Evolutionary conservation across 2,797 vertebrate species (phyloP).

Genomic region (Acrocephalus scirpaceus): DNA sequence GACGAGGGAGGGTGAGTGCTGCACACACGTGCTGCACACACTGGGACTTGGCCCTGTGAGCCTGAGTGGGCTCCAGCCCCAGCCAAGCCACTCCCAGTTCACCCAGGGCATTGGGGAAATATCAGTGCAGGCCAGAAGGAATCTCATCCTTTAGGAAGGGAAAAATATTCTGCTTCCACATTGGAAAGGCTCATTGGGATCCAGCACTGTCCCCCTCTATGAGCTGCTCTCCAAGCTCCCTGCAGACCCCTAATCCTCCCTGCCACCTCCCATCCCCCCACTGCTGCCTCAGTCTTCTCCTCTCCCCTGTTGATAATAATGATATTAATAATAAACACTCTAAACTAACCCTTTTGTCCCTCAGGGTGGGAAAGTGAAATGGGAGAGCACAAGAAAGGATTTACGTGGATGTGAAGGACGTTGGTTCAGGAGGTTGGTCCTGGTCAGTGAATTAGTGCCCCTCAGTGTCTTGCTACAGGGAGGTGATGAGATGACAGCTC

Average conservation of each 20-base stretch:
- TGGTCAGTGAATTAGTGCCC: neutral
- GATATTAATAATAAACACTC: neutral
- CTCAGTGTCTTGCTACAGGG: neutral
- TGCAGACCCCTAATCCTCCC: neutral
- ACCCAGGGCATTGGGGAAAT: neutral
- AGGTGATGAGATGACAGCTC: neutral
- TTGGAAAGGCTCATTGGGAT: neutral
- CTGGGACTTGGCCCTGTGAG: neutral
- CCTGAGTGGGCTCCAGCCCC: neutral
- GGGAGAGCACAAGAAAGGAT: neutral
- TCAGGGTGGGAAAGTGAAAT: neutral
- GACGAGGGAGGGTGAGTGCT: neutral
- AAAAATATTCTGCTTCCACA: neutral
- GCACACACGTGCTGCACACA: neutral
- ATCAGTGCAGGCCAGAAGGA: neutral
- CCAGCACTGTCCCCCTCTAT: accelerated
- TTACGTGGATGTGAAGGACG: neutral
- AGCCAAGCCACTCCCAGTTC: neutral
- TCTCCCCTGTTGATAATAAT: neutral
- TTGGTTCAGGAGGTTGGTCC: neutral
- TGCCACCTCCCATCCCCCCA: no score
- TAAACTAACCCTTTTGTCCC: neutral
- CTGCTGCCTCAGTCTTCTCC: neutral
- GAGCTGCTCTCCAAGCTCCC: neutral
- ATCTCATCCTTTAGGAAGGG: neutral